Evolutionary conservation across 2,113 vertebrate species (phyloP), one percentile per base, ranked within the genome.

Genomic region (Engystomops pustulosus): DNA sequence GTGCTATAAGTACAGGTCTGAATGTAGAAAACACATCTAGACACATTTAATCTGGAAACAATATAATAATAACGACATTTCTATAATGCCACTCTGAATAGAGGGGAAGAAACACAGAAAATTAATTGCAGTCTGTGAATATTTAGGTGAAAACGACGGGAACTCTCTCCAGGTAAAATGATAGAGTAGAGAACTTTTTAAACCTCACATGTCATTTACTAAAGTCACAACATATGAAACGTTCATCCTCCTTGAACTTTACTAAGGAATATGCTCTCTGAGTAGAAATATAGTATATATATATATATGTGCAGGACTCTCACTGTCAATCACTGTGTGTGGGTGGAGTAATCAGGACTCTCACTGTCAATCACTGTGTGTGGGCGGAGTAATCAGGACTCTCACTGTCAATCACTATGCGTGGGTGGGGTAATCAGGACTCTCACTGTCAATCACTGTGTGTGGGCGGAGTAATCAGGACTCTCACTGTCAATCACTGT

Each of bases 211-310:
- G 81, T 75, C 55, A 67, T 36, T 67, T 49, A 38, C 17, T 4
- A 9, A 60, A 83, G 68, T 83, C 80, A 74, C 41, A 74, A 83
- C 49, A 83, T 62, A 47, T 72, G 25, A 74, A 8, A 23, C 4
- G 69, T 75, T 83, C 49, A 74, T 44, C 34, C 51, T 60, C 38
- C n/a, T 38, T 6, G 30, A 23, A 32, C 53, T 9, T 25, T 38
- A 41, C 34, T 55, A 55, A 25, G 2, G 10, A 62, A 74, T 27
- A 27, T 72, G 55, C 17, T 47, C 34, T 81, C 1, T 58, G n/a
- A 32, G 17, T 27, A 44, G 17, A 44, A 41, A 72, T 20, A 3
- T 41, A 38, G 20, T 71, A 62, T 32, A 74, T 32, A 34, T 41
- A 41, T 41, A 41, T 41, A 4, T 41, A 41, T 41, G 38, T 41